Evolutionary conservation across 2,797 vertebrate species (phyloP), one percentile per base, ranked within the genome.

Genomic region (Rhinophrynus dorsalis): DNA sequence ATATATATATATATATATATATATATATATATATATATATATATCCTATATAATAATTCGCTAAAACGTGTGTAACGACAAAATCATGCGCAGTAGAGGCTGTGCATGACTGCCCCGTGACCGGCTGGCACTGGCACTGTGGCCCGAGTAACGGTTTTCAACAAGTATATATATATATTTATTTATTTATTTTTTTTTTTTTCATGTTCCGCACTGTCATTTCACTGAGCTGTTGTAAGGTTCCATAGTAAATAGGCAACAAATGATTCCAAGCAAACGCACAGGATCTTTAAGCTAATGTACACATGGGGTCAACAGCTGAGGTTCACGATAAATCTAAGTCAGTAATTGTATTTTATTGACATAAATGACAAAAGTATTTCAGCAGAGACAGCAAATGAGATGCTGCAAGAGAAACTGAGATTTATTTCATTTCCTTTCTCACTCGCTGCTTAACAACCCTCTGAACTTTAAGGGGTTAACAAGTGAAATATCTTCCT

Each of bases 351-450:
- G 75, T 76, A 18, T 59, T 59, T 75, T 80, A 83, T 79, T 78
- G 69, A 78, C 75, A 78, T 67, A 77, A 82, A 78, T 30, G 75
- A 81, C 76, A 80, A 84, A 66, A 78, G 70, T 55, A 82, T 85
- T 87, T 81, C 69, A 79, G 75, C 66, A 75, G 78, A 24, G 60
- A 81, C 57, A 78, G 78, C 76, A 61, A 76, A 67, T 32, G 65
- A 68, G 78, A 76, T 82, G 67, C 78, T 54, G 59, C 71, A 84
- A 82, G 83, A 77, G 56, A 78, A 77, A 80, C 71, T 78, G 63
- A 77, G 75, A 32, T 59, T 70, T 72, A 81, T 79, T 82, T 79
- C 2, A 76, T 81, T 85, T 85, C 81, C 81, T 85, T 76, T 76
- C 70, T 82, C 51, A 75, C 68, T 78, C 71, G 76, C 68, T 38